Evolutionary conservation across 2,888 invertebrate genomes (phyloP), one percentile per base, ranked within the genome.

Genomic region (Chymomyza fuscimana): DNA sequence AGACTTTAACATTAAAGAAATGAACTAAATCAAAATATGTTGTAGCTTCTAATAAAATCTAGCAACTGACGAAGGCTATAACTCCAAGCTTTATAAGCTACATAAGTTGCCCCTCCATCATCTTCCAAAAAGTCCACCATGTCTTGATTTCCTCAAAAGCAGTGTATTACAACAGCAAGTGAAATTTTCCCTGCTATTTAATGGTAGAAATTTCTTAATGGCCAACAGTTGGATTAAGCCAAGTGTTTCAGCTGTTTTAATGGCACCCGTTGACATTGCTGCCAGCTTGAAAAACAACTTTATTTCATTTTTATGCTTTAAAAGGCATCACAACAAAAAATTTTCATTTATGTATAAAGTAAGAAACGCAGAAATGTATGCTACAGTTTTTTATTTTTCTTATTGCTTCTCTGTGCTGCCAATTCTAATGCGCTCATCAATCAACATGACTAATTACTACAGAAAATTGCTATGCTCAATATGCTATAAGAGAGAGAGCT

Each of bases 371-470:
- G 15, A 58, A 65, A 22, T 40, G 40, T 29, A 56, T 32, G 29
- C 29, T 6, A 16, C 36, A 65, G 56, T 58, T 58, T 58, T 19
- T 5, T 16, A 12, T 12, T 54, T 22, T 54, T 16, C 22, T 54
- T 19, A 32, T 32, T 32, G 32, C 16, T 56, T 19, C 22, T 19
- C 22, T 7, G 10, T 15, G 58, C 22, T 58, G 22, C 29, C 54
- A 52, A 40, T 46, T 46, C 36, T 40, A 56, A 70, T 61, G 58
- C 78, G 73, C 80, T 80, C 83, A 85, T 85, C 85, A 85, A 87
- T 85, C 85, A 85, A 79, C 71, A 77, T 85, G 86, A 85, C 85
- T 87, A 85, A 85, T 85, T 87, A 87, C 83, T 71, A 65, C 77
- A 76, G 63, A 58, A 65, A 62, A 70, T 78, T 75, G 69, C 58